Base-by-base conservation (phyloP, 1,140 invertebrate genomes). In the Pseudomyrmex cubaensis region DNA sequence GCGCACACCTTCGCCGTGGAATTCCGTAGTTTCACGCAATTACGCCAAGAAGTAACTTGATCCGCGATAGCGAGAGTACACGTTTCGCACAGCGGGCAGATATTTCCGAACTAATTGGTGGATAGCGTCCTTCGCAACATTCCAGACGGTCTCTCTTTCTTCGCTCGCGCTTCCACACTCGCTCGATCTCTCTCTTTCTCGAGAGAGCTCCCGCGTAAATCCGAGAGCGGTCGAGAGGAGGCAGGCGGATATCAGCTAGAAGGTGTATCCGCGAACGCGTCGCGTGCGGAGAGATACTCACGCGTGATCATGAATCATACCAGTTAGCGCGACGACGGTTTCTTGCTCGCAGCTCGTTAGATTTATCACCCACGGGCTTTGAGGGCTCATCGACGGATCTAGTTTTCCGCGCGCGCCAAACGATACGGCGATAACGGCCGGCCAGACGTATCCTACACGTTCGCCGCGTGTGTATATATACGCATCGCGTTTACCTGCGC, bases 251-350 rank as follows among this genome's bases (percentile, higher is more conserved):
- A n/a, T 86, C 80, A 69, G 63, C 50, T 57, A 80, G 70, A 46
- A 2, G 44, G 54, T 48, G n/a, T 57, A 78, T 57, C 67, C 69
- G 50, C 25, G 25, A 25, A 4, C 25, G 25, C 57, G 67, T 25
- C 59, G 57, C 72, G 56, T 82, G 61, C 64, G 66, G 63, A 78
- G 22, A 70, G 76, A 78, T 70, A 70, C 48, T 72, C 72, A 83
- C 84, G 82, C 84, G 88, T 85, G 86, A 90, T 90, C 91, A 89
- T 92, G 91, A 92, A 92, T 92, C 91, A 91, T 92, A 92, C 61
- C 69, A 83, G 85, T 85, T 54, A 83, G 85, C 63, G 74, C 56
- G 35, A 35, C 83, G 77, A 73, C 88, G 82, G 83, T 35, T 35
- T 83, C 57, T 77, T 69, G 84, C 86, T 75, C 64, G 82, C 84